Evolutionary conservation across 2,797 vertebrate genomes (phyloP).

Genomic region (Australoheros facetus): DNA sequence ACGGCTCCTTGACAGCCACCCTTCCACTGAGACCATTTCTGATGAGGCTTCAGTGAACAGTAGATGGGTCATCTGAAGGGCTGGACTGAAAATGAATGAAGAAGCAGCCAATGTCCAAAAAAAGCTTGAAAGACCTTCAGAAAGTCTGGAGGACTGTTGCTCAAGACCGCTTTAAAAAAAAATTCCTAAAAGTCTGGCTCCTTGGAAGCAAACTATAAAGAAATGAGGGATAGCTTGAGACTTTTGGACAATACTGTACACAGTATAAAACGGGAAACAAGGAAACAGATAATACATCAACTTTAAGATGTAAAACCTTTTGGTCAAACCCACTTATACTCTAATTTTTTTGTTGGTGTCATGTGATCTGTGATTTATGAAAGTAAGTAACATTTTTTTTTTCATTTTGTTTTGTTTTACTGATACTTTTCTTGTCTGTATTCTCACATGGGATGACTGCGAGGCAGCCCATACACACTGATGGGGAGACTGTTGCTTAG

Average conservation of each 20-base stretch:
- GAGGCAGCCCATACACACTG: slow-evolving; percentile 36
- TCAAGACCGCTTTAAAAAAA: background rate
- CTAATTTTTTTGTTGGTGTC: background rate
- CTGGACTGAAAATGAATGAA: background rate
- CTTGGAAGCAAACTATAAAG: background rate
- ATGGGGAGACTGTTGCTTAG: slow-evolving; percentile 58
- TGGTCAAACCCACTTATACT: background rate
- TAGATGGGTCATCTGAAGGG: too few relatives aligned
- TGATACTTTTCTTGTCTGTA: slow-evolving; percentile 18
- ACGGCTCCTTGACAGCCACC: background rate
- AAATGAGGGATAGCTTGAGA: background rate
- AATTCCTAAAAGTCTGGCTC: background rate
- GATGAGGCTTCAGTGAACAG: too few relatives aligned
- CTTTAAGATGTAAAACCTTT: background rate
- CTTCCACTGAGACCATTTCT: too few relatives aligned
- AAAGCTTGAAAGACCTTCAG: background rate
- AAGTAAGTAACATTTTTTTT: background rate
- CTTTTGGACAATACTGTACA: background rate
- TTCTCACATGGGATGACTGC: slow-evolving; percentile 36
- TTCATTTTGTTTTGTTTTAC: background rate
- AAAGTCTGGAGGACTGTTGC: background rate
- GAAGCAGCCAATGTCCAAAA: too few relatives aligned
- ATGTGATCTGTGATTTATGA: background rate
- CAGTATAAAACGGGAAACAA: background rate
- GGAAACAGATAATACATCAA: background rate